Evolutionary conservation across 2,797 vertebrate genomes (phyloP).

Genomic region (Bovichtus variegatus): DNA sequence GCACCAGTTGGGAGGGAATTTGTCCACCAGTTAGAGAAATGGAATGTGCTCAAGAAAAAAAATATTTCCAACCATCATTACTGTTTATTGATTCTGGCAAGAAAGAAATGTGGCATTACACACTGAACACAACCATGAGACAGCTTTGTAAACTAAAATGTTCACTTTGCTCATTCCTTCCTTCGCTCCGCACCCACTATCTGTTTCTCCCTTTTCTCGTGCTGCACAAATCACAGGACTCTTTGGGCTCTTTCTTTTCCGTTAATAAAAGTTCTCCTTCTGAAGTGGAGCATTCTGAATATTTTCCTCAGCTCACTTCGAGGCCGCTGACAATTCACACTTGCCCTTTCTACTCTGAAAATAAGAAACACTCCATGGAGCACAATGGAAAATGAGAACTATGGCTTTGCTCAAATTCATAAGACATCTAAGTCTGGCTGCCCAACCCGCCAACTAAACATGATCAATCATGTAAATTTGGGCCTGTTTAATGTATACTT

Average conservation of each 20-base stretch:
- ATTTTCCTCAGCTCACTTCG: constrained; percentile 72
- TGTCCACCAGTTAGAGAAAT: constrained; percentile 61
- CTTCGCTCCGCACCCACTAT: constrained; percentile 31
- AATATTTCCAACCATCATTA: constrained; percentile 55
- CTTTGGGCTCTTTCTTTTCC: constrained; percentile 72
- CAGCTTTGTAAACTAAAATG: constrained; percentile 39
- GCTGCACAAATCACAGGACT: constrained; percentile 58
- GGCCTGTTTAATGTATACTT: constrained; percentile 60
- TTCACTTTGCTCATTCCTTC: constrained; percentile 52
- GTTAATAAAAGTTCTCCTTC: constrained; percentile 76
- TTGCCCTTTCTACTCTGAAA: constrained; percentile 67
- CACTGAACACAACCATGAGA: constrained; percentile 53
- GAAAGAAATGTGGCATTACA: constrained; percentile 45
- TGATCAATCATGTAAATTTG: constrained; percentile 67
- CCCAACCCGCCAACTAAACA: constrained; percentile 50
- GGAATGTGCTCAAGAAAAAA: constrained; percentile 71
- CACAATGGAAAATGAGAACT: constrained; percentile 66
- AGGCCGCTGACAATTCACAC: constrained; percentile 68
- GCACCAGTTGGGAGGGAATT: constrained; percentile 55
- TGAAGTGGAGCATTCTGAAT: constrained; percentile 63
- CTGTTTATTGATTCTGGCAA: constrained; percentile 75
- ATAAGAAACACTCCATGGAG: constrained; percentile 55
- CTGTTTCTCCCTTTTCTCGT: constrained; percentile 40
- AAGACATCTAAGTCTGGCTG: constrained; percentile 48
- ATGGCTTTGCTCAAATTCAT: constrained; percentile 54